phyloP scores from a whole-genome alignment of 2,888 invertebrate species.

The Apamea epomidion region DNA sequence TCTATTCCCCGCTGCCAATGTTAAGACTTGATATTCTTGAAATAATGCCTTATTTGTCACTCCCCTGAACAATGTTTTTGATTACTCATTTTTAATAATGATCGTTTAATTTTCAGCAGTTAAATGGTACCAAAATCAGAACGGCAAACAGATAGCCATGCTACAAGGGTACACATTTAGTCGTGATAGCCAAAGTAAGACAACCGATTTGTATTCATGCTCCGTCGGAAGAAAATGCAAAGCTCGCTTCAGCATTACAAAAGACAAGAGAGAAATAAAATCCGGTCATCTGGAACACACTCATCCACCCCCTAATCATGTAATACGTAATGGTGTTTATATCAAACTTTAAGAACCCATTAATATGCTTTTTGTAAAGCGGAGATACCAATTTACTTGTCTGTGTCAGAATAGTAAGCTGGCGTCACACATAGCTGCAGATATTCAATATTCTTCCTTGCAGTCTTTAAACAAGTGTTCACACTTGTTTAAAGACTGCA shows the following conservation, averaged over 20 bases:
- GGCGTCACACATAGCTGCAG: neutral
- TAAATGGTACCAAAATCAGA: slow-evolving; percentile 22
- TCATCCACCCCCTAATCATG: neutral
- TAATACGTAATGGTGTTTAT: neutral
- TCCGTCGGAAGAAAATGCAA: neutral
- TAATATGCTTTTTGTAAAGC: neutral
- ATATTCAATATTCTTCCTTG: neutral
- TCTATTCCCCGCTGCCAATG: too few relatives aligned
- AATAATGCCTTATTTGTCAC: neutral
- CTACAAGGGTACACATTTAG: neutral
- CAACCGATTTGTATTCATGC: neutral
- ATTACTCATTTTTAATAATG: neutral
- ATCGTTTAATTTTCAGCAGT: slow-evolving; percentile 22
- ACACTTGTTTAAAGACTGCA: neutral
- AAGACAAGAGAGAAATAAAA: neutral
- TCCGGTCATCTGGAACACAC: neutral
- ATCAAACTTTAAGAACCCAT: neutral
- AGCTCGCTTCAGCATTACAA: neutral
- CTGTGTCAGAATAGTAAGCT: neutral
- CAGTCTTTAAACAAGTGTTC: neutral
- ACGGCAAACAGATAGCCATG: neutral
- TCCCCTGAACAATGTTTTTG: neutral
- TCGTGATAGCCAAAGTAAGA: neutral
- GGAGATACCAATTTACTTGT: neutral
- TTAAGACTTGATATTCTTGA: neutral